Evolutionary conservation across 2,113 vertebrate genomes (phyloP), one percentile per base, ranked within the genome.

Genomic region (Embiotoca jacksoni): DNA sequence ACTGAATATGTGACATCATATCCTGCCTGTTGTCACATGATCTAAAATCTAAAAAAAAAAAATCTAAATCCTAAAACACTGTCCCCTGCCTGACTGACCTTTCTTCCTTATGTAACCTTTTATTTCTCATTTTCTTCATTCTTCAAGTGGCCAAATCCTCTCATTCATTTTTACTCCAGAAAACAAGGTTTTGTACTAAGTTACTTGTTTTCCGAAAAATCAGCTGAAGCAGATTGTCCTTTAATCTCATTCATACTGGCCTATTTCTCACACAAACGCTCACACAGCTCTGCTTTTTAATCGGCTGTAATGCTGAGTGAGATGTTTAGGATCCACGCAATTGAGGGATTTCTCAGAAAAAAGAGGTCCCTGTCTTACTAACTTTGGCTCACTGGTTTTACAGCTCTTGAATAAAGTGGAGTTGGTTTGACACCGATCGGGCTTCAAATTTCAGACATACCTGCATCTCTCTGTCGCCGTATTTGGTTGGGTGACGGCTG

Each of bases 381-480:
- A 53, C 23, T 61, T n/a, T 7, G 31, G 2, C 14, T 37, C 15
- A 8, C 44, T 2, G 7, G 7, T 11, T 46, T 23, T 23, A 23
- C 23, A 23, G 23, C 23, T 23, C 23, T 23, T 23, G 23, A 23
- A 23, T 23, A 23, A 23, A 23, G 23, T 23, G 23, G 23, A 23
- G 23, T 23, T 23, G 23, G 23, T 23, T 23, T 23, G 23, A 23
- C 23, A 23, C 23, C 23, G 23, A 23, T 23, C 23, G 23, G 23
- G 23, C 23, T 23, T 23, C 23, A 23, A 23, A 23, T 1, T 23
- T 23, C 23, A 23, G 10, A 1, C 41, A 11, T 76, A 95, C 96
- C 95, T 96, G 95, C 93, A 96, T 95, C 87, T 96, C 96, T 78
- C 95, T 52, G 89, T 96, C 96, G 60, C 96, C 95, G 1, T 96